Conservation (phyloP, 2,113 vertebrate genomes). For the Bungarus multicinctus region DNA sequence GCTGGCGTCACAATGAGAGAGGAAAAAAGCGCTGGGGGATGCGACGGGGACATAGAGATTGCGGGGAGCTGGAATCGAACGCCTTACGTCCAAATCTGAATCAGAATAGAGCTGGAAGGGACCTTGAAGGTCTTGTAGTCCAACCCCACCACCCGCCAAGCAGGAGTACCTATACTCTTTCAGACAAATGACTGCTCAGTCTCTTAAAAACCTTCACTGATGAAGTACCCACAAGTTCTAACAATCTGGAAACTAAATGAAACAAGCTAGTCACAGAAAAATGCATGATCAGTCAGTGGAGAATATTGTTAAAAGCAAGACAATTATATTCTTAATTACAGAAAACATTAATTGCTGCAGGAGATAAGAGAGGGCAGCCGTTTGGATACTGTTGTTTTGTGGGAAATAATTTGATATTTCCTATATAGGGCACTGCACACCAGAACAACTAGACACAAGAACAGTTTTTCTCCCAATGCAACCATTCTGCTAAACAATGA, state of each 20-base stretch:
- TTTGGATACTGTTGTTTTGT: neutral
- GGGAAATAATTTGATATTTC: neutral
- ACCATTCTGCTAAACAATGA: no score
- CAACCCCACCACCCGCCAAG: no score
- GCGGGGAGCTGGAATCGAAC: neutral
- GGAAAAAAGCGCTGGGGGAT: neutral
- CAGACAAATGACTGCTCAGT: no score
- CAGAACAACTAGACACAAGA: no score
- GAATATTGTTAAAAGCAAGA: neutral
- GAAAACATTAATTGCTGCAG: neutral
- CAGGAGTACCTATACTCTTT: no score
- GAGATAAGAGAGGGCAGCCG: neutral
- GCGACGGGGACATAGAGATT: neutral
- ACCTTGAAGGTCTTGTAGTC: no score
- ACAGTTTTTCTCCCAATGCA: no score
- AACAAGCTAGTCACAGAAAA: neutral
- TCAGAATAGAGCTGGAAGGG: no score
- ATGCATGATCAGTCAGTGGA: neutral
- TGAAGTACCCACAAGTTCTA: neutral
- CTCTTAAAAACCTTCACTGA: no score
- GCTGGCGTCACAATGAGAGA: rapidly evolving
- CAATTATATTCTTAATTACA: neutral
- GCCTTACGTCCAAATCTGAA: neutral
- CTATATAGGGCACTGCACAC: no score
- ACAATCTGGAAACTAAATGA: neutral